Percentiles rank a stretch among this genome's conserved stretches.
phyloP scores from a whole-genome alignment of 2,888 invertebrate species.

The Harpalus rufipes region DNA sequence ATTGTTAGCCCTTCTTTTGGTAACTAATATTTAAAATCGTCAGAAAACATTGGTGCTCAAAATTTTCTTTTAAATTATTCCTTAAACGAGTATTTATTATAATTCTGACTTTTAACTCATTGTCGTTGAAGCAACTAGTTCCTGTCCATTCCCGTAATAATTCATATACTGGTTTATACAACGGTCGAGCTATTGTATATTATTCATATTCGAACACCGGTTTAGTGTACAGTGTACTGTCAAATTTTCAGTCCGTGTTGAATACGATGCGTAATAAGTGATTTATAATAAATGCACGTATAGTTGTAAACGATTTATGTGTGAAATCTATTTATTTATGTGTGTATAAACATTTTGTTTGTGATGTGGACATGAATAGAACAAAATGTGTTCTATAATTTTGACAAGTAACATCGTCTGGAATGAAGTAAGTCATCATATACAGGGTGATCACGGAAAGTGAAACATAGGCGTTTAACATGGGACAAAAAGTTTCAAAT shows the following conservation, averaged over 20 bases:
- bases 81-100: no score
- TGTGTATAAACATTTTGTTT: background rate
- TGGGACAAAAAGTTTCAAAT: no score
- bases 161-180: background rate
- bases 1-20: no score
- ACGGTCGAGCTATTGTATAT: background rate
- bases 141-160: no score
- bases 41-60: no score
- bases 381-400: background rate
- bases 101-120: no score
- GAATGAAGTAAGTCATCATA: background rate
- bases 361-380: background rate
- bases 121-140: no score
- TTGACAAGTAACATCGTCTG: background rate
- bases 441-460: no score
- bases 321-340: slow-evolving; percentile 2
- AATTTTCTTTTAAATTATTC: no score
- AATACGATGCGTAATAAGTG: background rate
- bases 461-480: no score
- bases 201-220: background rate
- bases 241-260: background rate
- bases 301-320: background rate
- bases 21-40: no score
- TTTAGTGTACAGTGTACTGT: background rate
- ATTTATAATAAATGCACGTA: background rate